Percentiles rank a stretch among this genome's conserved stretches.
These are phyloP conservation scores for Spodoptera exigua DNA, from an alignment of 2,888 invertebrate species.

Conservation along the genomic window DNA sequence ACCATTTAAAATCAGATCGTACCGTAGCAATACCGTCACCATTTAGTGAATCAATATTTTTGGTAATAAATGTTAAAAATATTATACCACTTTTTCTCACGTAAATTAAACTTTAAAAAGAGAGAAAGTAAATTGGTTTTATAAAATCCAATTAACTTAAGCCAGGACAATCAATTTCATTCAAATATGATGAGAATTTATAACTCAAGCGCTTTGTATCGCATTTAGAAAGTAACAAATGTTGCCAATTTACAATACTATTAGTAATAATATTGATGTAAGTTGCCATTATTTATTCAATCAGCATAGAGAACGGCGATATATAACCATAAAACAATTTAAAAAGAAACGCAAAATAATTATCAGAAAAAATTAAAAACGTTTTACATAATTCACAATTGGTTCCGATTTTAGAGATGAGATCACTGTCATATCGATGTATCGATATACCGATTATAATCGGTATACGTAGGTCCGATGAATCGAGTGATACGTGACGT, in stretches of 20 bases:
- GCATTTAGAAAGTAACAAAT: constrained; percentile 52
- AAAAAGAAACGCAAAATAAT: constrained; percentile 55
- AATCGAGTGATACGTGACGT: constrained; percentile 65
- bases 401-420: constrained; percentile 59
- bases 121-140: constrained; percentile 44
- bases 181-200: constrained; percentile 41
- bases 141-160: constrained; percentile 27
- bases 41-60: constrained; percentile 5
- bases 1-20: constrained; percentile 19
- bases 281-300: constrained; percentile 58
- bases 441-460: constrained; percentile 66
- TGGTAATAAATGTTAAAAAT: constrained; percentile 9
- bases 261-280: constrained; percentile 32
- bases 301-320: constrained; percentile 57
- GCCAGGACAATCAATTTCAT: constrained; percentile 52
- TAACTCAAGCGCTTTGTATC: constrained; percentile 26
- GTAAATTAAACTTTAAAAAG: constrained; percentile 29
- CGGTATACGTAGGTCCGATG: constrained; percentile 58
- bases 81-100: constrained; percentile 45
- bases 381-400: constrained; percentile 62
- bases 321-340: constrained; percentile 55
- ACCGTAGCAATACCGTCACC: not conserved
- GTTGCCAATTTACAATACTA: constrained; percentile 20
- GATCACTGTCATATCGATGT: constrained; percentile 68
- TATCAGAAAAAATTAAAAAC: constrained; percentile 42